Conservation (phyloP, 2,888 invertebrate genomes). For the Thera britannica region DNA sequence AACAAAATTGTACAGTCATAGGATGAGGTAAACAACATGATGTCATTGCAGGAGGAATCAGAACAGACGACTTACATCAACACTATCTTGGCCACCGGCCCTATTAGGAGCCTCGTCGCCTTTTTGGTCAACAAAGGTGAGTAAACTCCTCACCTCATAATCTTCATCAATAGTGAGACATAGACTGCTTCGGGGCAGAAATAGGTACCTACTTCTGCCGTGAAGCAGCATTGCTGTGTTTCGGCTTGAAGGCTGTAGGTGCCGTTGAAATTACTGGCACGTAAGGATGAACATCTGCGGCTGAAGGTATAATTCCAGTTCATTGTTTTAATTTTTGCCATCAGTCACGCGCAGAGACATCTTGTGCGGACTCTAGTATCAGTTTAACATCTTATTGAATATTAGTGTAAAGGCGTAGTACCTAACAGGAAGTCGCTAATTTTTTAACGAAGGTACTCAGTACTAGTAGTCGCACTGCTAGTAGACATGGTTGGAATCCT, state of each 20-base stretch:
- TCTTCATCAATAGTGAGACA: not conserved
- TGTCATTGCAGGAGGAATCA: conserved; percentile 84
- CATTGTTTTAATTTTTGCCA: no score
- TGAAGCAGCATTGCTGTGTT: no score
- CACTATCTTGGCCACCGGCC: conserved; percentile 88
- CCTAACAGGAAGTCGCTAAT: conserved; percentile 32
- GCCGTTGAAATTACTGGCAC: no score
- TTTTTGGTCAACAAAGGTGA: conserved; percentile 86
- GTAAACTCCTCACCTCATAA: conserved; percentile 7
- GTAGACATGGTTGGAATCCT: no score
- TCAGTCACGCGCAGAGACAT: no score
- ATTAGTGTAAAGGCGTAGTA: not conserved
- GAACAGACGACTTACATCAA: conserved; percentile 90
- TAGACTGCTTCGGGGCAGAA: no score
- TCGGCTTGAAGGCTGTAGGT: no score
- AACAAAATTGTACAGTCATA: conserved; percentile 36
- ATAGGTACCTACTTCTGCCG: no score
- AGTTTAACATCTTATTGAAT: not conserved
- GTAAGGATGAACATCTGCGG: no score
- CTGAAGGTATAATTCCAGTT: no score
- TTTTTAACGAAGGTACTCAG: conserved; percentile 17
- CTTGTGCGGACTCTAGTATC: no score
- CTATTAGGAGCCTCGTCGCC: conserved; percentile 88
- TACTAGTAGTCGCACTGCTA: no score
- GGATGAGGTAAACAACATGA: conserved; percentile 56